phyloP scores from a whole-genome alignment of 1,140 invertebrate genomes.

The Sesamia nonagrioides region DNA sequence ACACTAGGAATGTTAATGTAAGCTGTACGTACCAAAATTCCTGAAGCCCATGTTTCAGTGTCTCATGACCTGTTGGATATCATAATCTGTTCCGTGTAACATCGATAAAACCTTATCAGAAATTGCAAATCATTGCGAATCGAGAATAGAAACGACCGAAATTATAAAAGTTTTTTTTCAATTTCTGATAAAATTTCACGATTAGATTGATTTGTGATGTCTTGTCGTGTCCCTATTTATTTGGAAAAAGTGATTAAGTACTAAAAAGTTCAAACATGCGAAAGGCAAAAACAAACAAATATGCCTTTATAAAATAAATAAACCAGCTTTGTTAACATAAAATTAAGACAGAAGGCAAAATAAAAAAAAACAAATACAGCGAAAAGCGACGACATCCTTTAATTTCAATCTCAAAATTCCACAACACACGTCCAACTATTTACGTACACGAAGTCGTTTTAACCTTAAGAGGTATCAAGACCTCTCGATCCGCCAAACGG shows the following conservation, averaged over 20 bases:
- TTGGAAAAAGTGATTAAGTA: not conserved
- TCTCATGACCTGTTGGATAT: not conserved
- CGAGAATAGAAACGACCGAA: not conserved
- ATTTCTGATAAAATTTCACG: too few relatives aligned
- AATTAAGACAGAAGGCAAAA: too few relatives aligned
- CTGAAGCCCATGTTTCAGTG: not conserved
- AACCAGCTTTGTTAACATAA: too few relatives aligned
- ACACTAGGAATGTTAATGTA: not conserved
- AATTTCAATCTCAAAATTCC: not conserved
- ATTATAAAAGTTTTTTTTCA: not conserved
- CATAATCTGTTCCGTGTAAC: not conserved
- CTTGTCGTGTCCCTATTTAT: too few relatives aligned
- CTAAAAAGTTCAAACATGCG: not conserved
- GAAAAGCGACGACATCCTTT: too few relatives aligned
- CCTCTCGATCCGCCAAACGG: constrained; percentile 8
- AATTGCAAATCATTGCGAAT: too few relatives aligned
- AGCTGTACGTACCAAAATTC: not conserved
- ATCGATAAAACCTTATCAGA: not conserved
- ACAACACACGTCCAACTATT: not conserved
- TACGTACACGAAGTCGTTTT: constrained; percentile 4
- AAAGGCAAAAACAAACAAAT: not conserved
- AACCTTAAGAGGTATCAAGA: constrained; percentile 9
- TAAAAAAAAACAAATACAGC: too few relatives aligned
- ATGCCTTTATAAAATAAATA: too few relatives aligned
- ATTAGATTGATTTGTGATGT: too few relatives aligned